A percentile compares a stretch with the other conserved stretches of the same genome.
These are phyloP conservation scores for Condylostylus longicornis DNA, from an alignment of 1,140 invertebrate genomes.

Conservation along the genomic window DNA sequence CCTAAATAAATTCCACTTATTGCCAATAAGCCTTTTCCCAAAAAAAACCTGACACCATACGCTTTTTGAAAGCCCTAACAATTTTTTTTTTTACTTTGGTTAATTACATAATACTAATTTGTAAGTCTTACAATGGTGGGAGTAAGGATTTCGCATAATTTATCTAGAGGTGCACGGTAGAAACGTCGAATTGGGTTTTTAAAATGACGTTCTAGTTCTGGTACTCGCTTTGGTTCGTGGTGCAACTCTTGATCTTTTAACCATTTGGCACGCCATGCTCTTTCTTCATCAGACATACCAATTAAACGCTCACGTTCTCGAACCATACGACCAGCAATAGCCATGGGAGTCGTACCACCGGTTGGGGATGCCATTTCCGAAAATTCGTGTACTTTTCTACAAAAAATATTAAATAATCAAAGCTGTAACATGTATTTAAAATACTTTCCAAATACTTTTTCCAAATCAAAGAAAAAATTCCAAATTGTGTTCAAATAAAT, in stretches of 20 bases:
- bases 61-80: constrained; percentile 42
- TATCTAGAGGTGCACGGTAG: constrained; percentile 55
- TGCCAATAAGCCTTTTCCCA: constrained; percentile 43
- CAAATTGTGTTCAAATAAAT: too few relatives aligned
- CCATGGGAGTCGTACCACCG: constrained; percentile 50
- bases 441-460: too few relatives aligned
- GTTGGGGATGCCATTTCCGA: constrained; percentile 40
- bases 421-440: too few relatives aligned
- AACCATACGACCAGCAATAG: constrained; percentile 54
- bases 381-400: too few relatives aligned
- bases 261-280: constrained; percentile 67
- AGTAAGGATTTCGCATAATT: constrained; percentile 37
- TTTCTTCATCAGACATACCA: constrained; percentile 71
- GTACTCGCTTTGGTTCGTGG: constrained; percentile 52
- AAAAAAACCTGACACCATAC: constrained; percentile 39
- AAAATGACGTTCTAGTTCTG: constrained; percentile 48
- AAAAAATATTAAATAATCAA: too few relatives aligned
- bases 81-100: constrained; percentile 4
- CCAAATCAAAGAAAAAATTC: too few relatives aligned
- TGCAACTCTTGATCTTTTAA: constrained; percentile 64
- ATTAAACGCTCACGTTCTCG: constrained; percentile 57
- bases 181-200: constrained; percentile 63
- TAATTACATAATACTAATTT: neutral
- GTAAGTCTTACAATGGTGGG: constrained; percentile 41
- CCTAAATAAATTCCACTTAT: constrained; percentile 34